A percentile compares a stretch with the other conserved stretches of the same genome.
These are phyloP conservation scores for Drosophila nr. perissopoda DNA, from an alignment of 2,888 invertebrate species.

Conservation along the genomic window DNA sequence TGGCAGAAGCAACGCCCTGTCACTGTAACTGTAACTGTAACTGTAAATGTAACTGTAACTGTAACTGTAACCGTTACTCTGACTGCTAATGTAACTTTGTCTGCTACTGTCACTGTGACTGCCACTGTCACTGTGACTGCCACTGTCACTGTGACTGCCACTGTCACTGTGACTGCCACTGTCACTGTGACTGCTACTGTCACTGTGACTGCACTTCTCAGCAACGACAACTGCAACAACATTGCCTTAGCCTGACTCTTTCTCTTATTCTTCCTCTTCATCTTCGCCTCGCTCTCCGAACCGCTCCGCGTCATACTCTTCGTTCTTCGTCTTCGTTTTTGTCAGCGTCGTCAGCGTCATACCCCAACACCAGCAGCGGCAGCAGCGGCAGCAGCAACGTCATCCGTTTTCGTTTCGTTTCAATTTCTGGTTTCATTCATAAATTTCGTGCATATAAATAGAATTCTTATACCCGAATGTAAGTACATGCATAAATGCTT, in stretches of 20 bases:
- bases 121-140: background rate
- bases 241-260: background rate
- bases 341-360: background rate
- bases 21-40: background rate
- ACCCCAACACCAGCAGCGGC: background rate
- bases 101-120: background rate
- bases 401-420: constrained; percentile 32
- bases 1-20: no score
- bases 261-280: background rate
- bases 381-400: constrained; percentile 9
- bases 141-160: background rate
- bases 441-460: constrained; percentile 64
- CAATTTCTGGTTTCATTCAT: constrained; percentile 65
- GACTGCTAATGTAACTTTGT: background rate
- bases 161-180: background rate
- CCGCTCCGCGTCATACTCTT: no score
- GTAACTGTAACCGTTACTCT: background rate
- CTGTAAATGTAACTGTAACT: background rate
- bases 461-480: constrained; percentile 27
- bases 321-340: background rate
- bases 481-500: background rate
- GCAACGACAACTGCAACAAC: background rate
- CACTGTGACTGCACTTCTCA: background rate
- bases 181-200: background rate
- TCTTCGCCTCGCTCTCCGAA: background rate